A percentile compares a stretch with the other conserved stretches of the same genome.
phyloP scores from a whole-genome alignment of 2,888 invertebrate genomes.

The Himalopsyche tibetana region DNA sequence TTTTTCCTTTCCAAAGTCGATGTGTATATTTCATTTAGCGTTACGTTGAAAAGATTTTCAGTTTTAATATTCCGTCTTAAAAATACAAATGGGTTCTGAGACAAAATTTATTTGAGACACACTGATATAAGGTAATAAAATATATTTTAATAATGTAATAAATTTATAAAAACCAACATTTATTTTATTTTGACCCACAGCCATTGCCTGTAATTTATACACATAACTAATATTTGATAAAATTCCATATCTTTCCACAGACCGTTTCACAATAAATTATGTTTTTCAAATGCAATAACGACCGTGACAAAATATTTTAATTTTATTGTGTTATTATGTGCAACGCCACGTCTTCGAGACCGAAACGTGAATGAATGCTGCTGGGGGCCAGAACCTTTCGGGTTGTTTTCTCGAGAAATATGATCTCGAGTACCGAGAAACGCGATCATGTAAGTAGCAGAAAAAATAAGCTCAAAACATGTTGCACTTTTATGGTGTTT shows the following conservation, averaged over 20 bases:
- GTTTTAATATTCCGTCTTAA: no score
- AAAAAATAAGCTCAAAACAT: not conserved
- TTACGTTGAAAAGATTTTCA: no score
- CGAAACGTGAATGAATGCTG: conserved; percentile 58
- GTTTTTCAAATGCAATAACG: conserved; percentile 47
- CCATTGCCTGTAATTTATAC: not conserved
- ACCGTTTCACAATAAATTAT: conserved; percentile 45
- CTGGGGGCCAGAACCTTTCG: not conserved
- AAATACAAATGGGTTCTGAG: no score
- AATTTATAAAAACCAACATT: not conserved
- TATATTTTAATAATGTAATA: not conserved
- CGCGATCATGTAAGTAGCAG: not conserved
- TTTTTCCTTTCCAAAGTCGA: no score
- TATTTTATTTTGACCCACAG: conserved; percentile 12
- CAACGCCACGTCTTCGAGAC: conserved; percentile 38
- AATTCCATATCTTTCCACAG: conserved; percentile 49
- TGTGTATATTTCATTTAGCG: no score
- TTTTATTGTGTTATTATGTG: conserved; percentile 51
- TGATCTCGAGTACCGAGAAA: conserved; percentile 20
- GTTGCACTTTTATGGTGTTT: conserved; percentile 44
- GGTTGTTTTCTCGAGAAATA: conserved; percentile 47
- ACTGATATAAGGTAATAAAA: no score
- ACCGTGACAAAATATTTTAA: conserved; percentile 54
- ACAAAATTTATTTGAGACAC: no score
- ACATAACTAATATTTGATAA: conserved; percentile 45